Evolutionary conservation across 1,140 invertebrate genomes (phyloP), one percentile per base, ranked within the genome.

Genomic region (Patella vulgata): DNA sequence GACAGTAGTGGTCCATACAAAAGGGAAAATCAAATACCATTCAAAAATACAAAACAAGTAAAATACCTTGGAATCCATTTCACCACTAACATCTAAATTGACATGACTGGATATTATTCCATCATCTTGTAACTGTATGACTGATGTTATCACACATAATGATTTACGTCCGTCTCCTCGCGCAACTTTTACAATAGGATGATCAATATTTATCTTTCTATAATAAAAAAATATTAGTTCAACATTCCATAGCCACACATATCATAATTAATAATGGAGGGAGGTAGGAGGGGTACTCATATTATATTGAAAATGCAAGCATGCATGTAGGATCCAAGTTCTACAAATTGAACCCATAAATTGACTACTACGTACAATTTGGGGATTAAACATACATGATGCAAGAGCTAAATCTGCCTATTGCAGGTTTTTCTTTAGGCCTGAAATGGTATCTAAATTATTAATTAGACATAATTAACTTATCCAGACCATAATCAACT

Each of bases 51-150:
- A n/a, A n/a, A n/a, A n/a, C n/a, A n/a, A n/a, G n/a, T n/a, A n/a
- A n/a, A n/a, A 36, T 36, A 36, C 33, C 33, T 36, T 36, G 5
- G 33, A 36, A 36, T 36, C 46, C n/a, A 28, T 14, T 48, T 48
- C 28, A 14, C 46, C 46, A 25, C 14, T 25, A 14, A 14, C 46
- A 4, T 48, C 46, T 11, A 48, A 48, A 17, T 48, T 25, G 11
- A 48, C 46, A 25, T 48, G n/a, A 48, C 46, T 48, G 12, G 46
- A 21, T 14, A 48, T 23, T 23, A 4, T 48, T 14, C 21, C 46
- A 48, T 48, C 23, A 25, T 28, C 28, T 1, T 25, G 12, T 12
- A 48, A 23, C 17, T 48, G 23, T 14, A 48, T 25, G 14, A 48
- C 23, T 4, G n/a, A 14, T 0, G 46, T 48, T 28, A 48, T 28